A percentile compares a stretch with the other conserved stretches of the same genome.
These are phyloP conservation scores for Onychostruthus taczanowskii DNA, from an alignment of 2,113 vertebrate species.

Conservation along the genomic window DNA sequence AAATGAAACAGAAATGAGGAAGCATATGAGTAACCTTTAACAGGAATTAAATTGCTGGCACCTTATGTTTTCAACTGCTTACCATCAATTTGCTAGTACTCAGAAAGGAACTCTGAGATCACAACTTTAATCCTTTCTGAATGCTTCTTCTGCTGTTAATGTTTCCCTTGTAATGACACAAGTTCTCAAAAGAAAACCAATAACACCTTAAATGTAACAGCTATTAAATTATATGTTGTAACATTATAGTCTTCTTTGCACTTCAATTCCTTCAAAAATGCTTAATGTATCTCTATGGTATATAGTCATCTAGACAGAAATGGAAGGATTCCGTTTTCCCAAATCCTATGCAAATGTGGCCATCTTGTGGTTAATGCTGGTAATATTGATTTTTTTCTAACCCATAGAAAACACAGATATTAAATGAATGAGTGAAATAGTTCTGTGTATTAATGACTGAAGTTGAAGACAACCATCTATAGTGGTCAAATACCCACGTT, in stretches of 20 bases:
- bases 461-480: not conserved
- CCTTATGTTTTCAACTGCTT: not conserved
- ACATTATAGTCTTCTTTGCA: not conserved
- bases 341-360: constrained; percentile 61
- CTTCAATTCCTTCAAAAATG: not conserved
- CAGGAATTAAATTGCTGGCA: not conserved
- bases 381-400: not conserved
- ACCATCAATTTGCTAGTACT: not conserved
- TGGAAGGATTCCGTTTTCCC: not conserved
- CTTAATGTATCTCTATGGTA: not conserved
- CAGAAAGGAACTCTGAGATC: not conserved
- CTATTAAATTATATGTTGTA: not conserved
- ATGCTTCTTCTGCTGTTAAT: not conserved
- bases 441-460: not conserved
- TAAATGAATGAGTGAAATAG: not conserved
- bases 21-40: not conserved
- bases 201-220: not conserved
- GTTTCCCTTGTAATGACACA: not conserved
- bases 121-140: not conserved
- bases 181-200: not conserved
- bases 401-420: not conserved
- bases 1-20: not conserved
- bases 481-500: not conserved
- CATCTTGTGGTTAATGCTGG: constrained; percentile 73
- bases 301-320: not conserved